Conservation (phyloP, 2,113 vertebrate genomes). For the Zapus hudsonius region DNA sequence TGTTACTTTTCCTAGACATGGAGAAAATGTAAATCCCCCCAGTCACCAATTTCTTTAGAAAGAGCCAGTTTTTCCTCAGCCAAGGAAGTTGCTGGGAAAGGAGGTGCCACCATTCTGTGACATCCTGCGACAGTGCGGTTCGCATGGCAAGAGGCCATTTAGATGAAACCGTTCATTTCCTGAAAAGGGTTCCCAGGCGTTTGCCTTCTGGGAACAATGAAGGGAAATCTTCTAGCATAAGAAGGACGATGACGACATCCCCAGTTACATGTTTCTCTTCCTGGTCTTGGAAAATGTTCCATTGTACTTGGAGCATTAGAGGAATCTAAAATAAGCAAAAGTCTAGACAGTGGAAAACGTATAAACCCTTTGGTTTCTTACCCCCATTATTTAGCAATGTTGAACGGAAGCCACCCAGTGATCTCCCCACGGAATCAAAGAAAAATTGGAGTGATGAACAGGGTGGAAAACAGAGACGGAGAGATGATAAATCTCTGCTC, state of each 20-base stretch:
- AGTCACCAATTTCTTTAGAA: constrained; percentile 33
- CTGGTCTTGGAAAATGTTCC: constrained; percentile 60
- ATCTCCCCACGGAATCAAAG: neutral
- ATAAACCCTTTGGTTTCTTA: neutral
- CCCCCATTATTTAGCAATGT: neutral
- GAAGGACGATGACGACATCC: constrained; percentile 20
- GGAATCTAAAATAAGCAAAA: constrained; percentile 65
- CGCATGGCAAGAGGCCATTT: neutral
- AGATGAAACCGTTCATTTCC: constrained; percentile 62
- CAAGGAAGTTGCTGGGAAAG: constrained; percentile 33
- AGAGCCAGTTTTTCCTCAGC: constrained; percentile 32
- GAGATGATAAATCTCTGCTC: constrained; percentile 5
- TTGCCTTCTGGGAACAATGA: constrained; percentile 70
- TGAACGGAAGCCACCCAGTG: neutral
- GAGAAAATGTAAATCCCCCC: neutral
- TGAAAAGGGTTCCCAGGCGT: constrained; percentile 43
- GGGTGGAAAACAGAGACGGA: neutral
- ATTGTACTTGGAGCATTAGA: constrained; percentile 50
- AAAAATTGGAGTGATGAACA: neutral
- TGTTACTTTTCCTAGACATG: neutral
- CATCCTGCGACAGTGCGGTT: constrained; percentile 14
- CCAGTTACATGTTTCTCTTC: neutral
- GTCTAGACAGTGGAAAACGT: constrained; percentile 67
- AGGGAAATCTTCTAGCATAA: constrained; percentile 62
- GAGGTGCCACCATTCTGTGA: neutral